Evolutionary conservation across 2,888 invertebrate genomes (phyloP).

Genomic region (Himalopsyche anomala): DNA sequence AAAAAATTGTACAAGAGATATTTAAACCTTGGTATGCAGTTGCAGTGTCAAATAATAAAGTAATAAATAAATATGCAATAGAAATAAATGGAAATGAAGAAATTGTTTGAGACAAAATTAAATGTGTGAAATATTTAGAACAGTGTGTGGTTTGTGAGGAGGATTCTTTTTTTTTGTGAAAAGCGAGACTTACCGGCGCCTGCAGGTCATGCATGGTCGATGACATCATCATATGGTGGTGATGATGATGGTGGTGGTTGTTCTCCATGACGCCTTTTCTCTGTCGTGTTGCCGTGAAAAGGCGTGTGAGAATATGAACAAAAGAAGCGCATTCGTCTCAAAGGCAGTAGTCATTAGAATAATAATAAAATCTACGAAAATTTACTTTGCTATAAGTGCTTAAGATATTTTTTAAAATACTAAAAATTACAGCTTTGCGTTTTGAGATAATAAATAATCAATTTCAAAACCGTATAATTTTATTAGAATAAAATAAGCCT

Average conservation of each 20-base stretch:
- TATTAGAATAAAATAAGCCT: constrained; percentile 9
- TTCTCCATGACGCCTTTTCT: constrained; percentile 73
- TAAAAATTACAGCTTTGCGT: constrained; percentile 10
- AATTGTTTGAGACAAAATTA: background rate
- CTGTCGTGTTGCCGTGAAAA: constrained; percentile 67
- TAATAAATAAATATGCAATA: background rate
- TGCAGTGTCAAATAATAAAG: constrained; percentile 12
- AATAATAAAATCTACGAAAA: background rate
- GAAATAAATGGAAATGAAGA: constrained; percentile 1
- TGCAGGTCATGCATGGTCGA: constrained; percentile 79
- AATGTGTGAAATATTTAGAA: background rate
- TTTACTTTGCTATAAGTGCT: background rate
- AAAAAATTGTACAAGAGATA: background rate
- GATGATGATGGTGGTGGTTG: constrained; percentile 63
- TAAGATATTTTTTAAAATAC: background rate
- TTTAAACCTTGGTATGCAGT: background rate
- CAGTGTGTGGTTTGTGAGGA: background rate
- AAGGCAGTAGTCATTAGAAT: constrained; percentile 39
- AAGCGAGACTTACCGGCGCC: constrained; percentile 76
- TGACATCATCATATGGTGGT: constrained; percentile 76
- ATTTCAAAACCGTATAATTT: background rate
- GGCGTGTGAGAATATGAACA: constrained; percentile 56
- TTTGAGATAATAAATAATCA: background rate
- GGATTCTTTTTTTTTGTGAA: background rate
- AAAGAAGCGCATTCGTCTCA: constrained; percentile 59